A percentile compares a stretch with the other conserved stretches of the same genome.
Conservation (phyloP, 2,113 vertebrate genomes). For the Phaetusa simplex region DNA sequence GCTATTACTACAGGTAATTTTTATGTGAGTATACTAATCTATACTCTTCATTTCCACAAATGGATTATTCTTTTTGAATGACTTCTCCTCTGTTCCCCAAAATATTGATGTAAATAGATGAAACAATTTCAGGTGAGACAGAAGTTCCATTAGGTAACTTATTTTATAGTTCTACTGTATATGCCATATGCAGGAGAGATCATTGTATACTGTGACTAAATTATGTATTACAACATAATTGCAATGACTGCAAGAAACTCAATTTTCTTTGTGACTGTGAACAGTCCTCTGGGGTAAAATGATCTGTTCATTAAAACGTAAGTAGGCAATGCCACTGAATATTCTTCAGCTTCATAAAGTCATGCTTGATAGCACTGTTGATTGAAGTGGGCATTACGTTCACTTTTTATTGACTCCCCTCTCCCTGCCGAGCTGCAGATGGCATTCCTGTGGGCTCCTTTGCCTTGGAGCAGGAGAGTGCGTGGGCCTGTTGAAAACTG, state of each 20-base stretch:
- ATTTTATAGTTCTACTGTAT: background rate
- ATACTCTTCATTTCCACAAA: background rate
- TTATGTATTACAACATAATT: background rate
- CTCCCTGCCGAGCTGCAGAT: background rate
- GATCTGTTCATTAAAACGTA: background rate
- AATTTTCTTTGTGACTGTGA: background rate
- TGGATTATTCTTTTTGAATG: background rate
- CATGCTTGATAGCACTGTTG: background rate
- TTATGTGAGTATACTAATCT: background rate
- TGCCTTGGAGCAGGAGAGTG: rapidly evolving
- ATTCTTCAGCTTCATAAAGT: conserved; percentile 5
- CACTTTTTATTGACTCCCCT: background rate
- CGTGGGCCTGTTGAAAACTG: background rate
- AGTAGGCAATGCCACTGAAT: background rate
- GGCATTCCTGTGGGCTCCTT: background rate
- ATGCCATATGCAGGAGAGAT: background rate
- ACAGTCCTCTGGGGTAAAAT: background rate
- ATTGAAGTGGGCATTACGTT: background rate
- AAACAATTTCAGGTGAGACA: background rate
- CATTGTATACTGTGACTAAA: background rate
- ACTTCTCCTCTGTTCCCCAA: background rate
- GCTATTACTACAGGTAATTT: background rate
- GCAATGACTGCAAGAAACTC: background rate
- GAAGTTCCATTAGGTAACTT: background rate
- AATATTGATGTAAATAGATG: background rate